Evolutionary conservation across 2,888 invertebrate genomes (phyloP).

Genomic region (Andrena minutula): DNA sequence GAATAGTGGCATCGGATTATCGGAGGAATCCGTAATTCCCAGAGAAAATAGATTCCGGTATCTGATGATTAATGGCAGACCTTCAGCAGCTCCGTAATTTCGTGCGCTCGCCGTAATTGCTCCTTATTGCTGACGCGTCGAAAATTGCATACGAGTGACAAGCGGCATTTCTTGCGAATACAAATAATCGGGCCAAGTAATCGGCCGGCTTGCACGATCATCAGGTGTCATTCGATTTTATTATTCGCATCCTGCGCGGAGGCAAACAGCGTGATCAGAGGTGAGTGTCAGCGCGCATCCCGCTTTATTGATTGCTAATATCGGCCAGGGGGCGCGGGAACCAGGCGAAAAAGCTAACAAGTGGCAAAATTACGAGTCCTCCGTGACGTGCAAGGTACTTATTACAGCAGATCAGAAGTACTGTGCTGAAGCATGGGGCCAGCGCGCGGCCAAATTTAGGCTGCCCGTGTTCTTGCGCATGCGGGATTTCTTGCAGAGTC

Average conservation of each 20-base stretch:
- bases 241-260: constrained; percentile 2
- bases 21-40: not conserved
- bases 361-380: constrained; percentile 15
- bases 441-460: constrained; percentile 63
- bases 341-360: not conserved
- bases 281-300: not conserved
- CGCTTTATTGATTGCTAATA: constrained; percentile 18
- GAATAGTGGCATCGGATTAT: not conserved
- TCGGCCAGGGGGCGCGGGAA: not conserved
- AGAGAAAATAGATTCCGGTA: not conserved
- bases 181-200: constrained; percentile 1
- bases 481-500: constrained; percentile 46
- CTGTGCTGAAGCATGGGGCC: not conserved
- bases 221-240: constrained; percentile 16
- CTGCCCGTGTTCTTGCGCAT: constrained; percentile 58
- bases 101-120: not conserved
- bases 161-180: not conserved
- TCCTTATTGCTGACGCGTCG: not conserved
- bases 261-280: not conserved
- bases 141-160: not conserved
- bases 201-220: not conserved
- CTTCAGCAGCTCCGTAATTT: not conserved
- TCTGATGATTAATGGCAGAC: not conserved
- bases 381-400: constrained; percentile 20
- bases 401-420: constrained; percentile 13